Base-by-base conservation (phyloP, 2,797 vertebrate species). In the Phaenicophaeus curvirostris region DNA sequence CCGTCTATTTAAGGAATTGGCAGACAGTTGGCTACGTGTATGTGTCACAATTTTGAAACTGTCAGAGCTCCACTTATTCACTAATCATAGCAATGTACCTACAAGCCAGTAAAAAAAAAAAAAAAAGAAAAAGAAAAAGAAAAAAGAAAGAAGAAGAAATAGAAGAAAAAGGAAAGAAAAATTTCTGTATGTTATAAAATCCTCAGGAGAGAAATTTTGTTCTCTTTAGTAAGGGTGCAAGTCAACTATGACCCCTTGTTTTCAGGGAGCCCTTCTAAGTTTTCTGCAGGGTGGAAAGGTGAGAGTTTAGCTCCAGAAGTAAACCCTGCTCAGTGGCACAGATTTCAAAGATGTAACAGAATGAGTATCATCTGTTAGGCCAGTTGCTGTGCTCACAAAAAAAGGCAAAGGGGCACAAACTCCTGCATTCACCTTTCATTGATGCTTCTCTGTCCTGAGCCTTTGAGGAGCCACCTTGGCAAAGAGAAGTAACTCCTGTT, bases 41-140 rank as follows among this genome's bases (percentile, higher is more conserved):
- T 89, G 75, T 91, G 79, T 91, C 89, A 93, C 67, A 90, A 59
- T 94, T 94, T 88, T 93, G 67, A 88, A 90, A 78, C 83, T 95
- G 89, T 94, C 91, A 96, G 87, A 88, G 67, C 71, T 93, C 59
- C 59, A 79, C 54, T 95, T 94, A 85, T 80, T 94, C 13, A 14
- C 67, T 95, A 95, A 96, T 93, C 93, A 91, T 82, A 92, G 30
- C 74, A 4, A 3, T 85, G 65, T 87, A 94, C 85, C 71, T 95
- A 89, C 59, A 92, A 94, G 72, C 61, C 89, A 66, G 31, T 4
- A 42, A 8, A 27, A 31, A 13, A 16, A 15, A 9, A 9, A 14
- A 9, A 12, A 9, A 11, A 27, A 13, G 27, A 8, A 46, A 30
- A 30, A 39, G 6, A 24, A 12, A 33, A 90, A 57, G 1, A 23